Conservation (phyloP, 1,140 invertebrate species). For the Chymomyza costata region DNA sequence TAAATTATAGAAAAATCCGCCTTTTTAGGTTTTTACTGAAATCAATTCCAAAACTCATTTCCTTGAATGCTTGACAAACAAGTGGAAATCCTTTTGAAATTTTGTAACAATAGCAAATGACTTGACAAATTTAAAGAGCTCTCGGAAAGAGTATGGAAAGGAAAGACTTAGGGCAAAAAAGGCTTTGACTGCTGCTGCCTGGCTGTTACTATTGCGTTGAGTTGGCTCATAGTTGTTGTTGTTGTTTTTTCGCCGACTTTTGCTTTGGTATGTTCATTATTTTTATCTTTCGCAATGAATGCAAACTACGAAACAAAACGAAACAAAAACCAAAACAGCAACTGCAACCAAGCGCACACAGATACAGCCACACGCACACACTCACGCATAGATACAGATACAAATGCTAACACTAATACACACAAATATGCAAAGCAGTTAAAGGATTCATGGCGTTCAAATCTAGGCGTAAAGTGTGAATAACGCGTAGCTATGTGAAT, state of each 20-base stretch:
- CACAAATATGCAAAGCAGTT: slow-evolving; percentile 68
- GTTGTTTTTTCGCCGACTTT: slow-evolving; percentile 50
- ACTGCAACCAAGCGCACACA: too few relatives aligned
- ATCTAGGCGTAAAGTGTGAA: slow-evolving; percentile 71
- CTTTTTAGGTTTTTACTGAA: too few relatives aligned
- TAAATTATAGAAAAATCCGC: too few relatives aligned
- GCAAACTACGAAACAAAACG: slow-evolving; percentile 63
- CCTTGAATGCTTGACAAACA: too few relatives aligned
- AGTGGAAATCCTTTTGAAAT: too few relatives aligned
- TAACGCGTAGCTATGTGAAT: slow-evolving; percentile 70
- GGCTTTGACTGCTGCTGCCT: slow-evolving; percentile 20
- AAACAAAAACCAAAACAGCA: too few relatives aligned
- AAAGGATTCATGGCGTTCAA: slow-evolving; percentile 69
- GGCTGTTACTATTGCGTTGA: slow-evolving; percentile 31
- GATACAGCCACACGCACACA: slow-evolving; percentile 16
- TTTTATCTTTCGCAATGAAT: slow-evolving; percentile 72
- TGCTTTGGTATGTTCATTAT: slow-evolving; percentile 72
- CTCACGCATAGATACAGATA: slow-evolving; percentile 2
- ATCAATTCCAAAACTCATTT: too few relatives aligned
- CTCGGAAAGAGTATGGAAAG: not conserved
- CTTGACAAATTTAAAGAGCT: too few relatives aligned
- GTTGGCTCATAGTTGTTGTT: slow-evolving; percentile 45
- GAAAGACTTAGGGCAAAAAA: slow-evolving; percentile 3
- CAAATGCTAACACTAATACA: slow-evolving; percentile 19
- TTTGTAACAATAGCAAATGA: too few relatives aligned